A percentile compares a stretch with the other conserved stretches of the same genome.
phyloP scores from a whole-genome alignment of 2,797 vertebrate species.

The Syngnathus rostellatus region DNA sequence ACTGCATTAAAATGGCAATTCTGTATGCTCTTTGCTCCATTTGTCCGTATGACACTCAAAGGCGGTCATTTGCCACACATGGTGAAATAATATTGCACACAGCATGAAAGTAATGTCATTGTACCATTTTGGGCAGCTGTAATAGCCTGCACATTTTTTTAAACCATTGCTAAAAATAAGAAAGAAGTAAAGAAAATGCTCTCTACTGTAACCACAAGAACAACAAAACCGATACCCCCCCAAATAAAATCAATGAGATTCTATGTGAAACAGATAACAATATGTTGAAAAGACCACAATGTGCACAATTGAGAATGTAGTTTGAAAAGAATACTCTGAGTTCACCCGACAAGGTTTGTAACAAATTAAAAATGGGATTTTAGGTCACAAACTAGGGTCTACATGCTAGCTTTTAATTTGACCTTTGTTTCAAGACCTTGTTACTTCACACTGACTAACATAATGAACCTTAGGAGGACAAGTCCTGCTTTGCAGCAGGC shows the following conservation, averaged over 20 bases:
- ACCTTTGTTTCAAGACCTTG: neutral
- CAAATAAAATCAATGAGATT: no score
- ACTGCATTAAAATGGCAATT: neutral
- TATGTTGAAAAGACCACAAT: neutral
- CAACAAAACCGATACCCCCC: no score
- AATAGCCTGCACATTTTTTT: neutral
- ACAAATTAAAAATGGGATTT: no score
- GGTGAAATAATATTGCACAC: neutral
- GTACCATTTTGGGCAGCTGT: neutral
- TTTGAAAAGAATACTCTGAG: neutral
- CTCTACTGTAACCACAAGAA: neutral
- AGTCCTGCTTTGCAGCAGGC: neutral
- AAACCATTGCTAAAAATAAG: neutral
- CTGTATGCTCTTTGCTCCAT: neutral
- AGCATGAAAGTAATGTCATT: neutral
- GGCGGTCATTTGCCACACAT: slow-evolving; percentile 2
- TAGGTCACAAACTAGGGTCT: no score
- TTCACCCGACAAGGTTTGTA: no score
- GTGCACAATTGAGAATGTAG: neutral
- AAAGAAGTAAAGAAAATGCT: neutral
- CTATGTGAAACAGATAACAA: neutral
- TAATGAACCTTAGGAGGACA: neutral
- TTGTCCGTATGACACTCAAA: neutral
- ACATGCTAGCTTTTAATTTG: neutral
- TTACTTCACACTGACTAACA: slow-evolving; percentile 1